A percentile compares a stretch with the other conserved stretches of the same genome.
These are phyloP conservation scores for Cygnus olor DNA, from an alignment of 2,797 vertebrate species.

Conservation along the genomic window DNA sequence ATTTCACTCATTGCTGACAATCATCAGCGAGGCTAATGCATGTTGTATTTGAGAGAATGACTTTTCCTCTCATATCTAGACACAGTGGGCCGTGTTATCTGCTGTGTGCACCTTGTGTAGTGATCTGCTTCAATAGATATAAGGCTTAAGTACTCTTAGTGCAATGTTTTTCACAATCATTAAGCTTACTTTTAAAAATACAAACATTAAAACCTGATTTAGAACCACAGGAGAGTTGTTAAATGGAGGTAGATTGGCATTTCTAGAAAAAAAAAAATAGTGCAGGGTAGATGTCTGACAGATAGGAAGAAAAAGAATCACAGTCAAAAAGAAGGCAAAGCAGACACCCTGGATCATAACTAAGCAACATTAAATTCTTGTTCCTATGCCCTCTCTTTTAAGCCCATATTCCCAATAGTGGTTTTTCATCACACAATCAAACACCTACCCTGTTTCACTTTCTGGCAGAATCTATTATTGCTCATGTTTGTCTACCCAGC, in stretches of 20 bases:
- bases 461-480: neutral
- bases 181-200: slow-evolving; percentile 53
- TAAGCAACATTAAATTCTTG: neutral
- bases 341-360: neutral
- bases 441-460: neutral
- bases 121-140: neutral
- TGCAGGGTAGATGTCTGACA: neutral
- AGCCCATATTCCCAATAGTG: neutral
- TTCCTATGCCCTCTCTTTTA: neutral
- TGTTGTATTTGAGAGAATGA: neutral
- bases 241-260: neutral
- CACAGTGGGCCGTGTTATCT: neutral
- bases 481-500: neutral
- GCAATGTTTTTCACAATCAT: slow-evolving; percentile 6
- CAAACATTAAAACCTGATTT: slow-evolving; percentile 1
- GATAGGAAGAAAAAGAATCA: neutral
- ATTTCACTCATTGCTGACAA: neutral
- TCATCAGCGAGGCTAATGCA: neutral
- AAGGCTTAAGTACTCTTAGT: neutral
- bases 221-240: slow-evolving; percentile 17
- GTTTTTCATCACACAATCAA: neutral
- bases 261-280: neutral
- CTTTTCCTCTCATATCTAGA: neutral
- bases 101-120: neutral
- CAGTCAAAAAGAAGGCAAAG: neutral